Base-by-base conservation (phyloP, 1,140 invertebrate species). In the Meloidogyne exigua region DNA sequence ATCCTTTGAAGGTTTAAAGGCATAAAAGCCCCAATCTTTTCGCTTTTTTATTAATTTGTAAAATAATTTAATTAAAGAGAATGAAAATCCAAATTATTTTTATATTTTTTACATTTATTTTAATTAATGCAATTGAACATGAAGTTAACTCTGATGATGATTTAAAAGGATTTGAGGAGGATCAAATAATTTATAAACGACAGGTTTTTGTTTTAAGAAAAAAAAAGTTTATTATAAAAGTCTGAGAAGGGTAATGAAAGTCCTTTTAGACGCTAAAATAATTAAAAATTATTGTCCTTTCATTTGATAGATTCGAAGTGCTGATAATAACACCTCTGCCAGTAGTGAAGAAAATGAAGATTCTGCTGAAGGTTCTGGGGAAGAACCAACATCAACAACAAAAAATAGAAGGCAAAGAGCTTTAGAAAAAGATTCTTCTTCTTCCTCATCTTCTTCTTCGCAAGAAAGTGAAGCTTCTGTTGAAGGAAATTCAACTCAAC, bases 391-490 rank as follows among this genome's bases (percentile, higher is more conserved):
- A 7, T 23, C 7, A 28, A 39, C 21, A 69, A 25, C 68, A 69
- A 26, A 15, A 49, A 25, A 3, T 13, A 32, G 28, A 39, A 39
- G 28, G 15, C 10, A 49, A 36, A 36, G 67, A 44, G 26, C 26
- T n/a, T 5, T 25, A 3, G 66, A 67, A 28, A 68, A 44, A 13
- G 28, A 69, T 25, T 25, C 21, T 15, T 69, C 68, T 25, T 69
- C 21, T 69, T 69, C 68, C 21, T 32, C 68, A 9, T 68, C 68
- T 3, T 68, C 68, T 69, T 69, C 68, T 0, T 69, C 68, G 2
- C 39, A 69, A 25, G 68, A 69, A 69, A 42, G 39, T 68, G 66
- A 68, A 42, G 66, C 21, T 18, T 68, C 66, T 25, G 66, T 21
- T 9, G 66, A 68, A 18, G 66, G 25, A 21, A 18, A 18, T n/a